Evolutionary conservation across 2,113 vertebrate species (phyloP).

Genomic region (Colaptes auratus): DNA sequence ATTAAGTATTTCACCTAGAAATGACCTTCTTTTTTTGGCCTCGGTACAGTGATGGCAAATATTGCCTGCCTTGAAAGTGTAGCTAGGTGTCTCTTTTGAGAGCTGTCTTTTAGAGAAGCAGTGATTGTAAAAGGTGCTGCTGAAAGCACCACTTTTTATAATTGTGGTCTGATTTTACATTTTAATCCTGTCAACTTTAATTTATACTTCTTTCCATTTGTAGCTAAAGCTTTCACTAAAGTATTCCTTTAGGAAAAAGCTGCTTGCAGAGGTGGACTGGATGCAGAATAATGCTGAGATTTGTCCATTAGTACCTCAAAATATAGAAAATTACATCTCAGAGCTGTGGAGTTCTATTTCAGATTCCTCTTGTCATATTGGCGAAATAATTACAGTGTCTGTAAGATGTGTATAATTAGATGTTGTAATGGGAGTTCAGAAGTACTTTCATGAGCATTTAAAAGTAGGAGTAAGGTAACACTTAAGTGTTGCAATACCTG

Average conservation of each 20-base stretch:
- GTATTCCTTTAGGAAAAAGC: background rate
- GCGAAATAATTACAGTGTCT: conserved; percentile 17
- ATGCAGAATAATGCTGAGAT: background rate
- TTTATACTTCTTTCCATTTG: conserved; percentile 26
- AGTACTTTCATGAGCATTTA: background rate
- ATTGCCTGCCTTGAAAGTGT: background rate
- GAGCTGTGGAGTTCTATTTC: conserved; percentile 4
- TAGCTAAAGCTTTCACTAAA: conserved; percentile 23
- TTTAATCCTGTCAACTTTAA: conserved; percentile 36
- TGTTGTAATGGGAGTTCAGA: background rate
- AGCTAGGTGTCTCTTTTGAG: background rate
- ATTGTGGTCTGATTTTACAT: conserved; percentile 1
- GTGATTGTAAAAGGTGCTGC: background rate
- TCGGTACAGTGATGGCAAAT: background rate
- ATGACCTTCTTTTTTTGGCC: background rate
- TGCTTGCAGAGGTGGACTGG: background rate
- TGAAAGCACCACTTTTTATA: background rate
- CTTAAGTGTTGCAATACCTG: background rate
- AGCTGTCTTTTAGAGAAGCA: background rate
- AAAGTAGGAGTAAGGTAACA: background rate
- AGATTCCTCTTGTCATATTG: background rate
- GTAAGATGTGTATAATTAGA: conserved; percentile 28
- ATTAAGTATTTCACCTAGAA: conserved; percentile 3
- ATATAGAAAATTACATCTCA: conserved; percentile 2
- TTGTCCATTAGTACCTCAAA: conserved; percentile 24